phyloP scores from a whole-genome alignment of 2,113 vertebrate genomes.

The Ibidorhyncha struthersii region DNA sequence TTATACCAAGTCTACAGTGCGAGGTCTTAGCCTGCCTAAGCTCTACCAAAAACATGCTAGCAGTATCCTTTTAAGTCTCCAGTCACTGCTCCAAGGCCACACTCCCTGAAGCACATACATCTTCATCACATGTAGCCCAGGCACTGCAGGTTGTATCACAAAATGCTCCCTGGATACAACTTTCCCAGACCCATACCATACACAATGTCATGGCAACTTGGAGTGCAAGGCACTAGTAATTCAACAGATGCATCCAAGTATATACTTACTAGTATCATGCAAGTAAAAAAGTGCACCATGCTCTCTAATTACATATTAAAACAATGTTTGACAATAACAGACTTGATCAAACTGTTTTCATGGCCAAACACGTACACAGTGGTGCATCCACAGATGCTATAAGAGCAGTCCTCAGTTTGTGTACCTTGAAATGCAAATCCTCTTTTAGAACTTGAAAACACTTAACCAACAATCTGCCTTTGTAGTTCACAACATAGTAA shows the following conservation, averaged over 20 bases:
- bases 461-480: background rate
- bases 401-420: fast-evolving
- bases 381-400: background rate
- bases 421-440: background rate
- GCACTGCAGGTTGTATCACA: no score
- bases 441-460: background rate
- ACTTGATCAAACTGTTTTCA: background rate
- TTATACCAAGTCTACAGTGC: background rate
- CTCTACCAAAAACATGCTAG: background rate
- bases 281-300: background rate
- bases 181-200: fast-evolving
- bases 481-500: background rate
- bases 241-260: background rate
- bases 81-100: background rate
- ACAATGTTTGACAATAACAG: no score
- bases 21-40: background rate
- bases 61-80: background rate
- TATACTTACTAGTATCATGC: fast-evolving
- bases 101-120: fast-evolving
- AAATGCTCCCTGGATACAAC: background rate
- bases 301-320: no score
- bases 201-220: fast-evolving
- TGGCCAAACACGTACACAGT: background rate
- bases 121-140: fast-evolving
- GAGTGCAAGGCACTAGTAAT: background rate